phyloP scores from a whole-genome alignment of 2,797 vertebrate species.

The Ara ararauna region DNA sequence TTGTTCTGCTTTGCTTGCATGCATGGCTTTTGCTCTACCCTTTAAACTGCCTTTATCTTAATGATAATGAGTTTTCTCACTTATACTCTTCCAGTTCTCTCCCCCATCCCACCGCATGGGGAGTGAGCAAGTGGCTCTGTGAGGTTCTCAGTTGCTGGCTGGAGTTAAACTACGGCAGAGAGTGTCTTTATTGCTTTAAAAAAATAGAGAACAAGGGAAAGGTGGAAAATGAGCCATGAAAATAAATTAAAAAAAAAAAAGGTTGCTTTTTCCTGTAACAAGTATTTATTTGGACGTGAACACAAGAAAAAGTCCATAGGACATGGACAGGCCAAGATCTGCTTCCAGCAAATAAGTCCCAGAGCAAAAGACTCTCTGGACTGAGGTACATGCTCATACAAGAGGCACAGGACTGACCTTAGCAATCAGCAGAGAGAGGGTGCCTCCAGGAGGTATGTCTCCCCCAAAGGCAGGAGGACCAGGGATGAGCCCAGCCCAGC shows the following conservation, averaged over 20 bases:
- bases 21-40: not conserved
- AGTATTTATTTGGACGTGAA: not conserved
- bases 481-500: not conserved
- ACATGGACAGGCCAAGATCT: not conserved
- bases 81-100: not conserved
- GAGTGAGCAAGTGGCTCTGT: not conserved
- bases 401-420: not conserved
- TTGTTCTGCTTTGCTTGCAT: not conserved
- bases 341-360: not conserved
- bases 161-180: not conserved
- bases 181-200: not conserved
- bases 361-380: not conserved
- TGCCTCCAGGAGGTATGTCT: not conserved
- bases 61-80: not conserved
- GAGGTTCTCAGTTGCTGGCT: not conserved
- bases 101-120: not conserved
- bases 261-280: not conserved
- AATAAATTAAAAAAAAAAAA: not conserved
- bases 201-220: not conserved
- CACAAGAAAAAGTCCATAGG: not conserved
- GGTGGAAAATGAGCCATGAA: not conserved
- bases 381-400: fast-evolving
- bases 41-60: not conserved
- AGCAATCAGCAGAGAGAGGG: not conserved
- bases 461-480: not conserved